Evolutionary conservation across 2,113 vertebrate species (phyloP), one percentile per base, ranked within the genome.

Genomic region (Gallinago media): DNA sequence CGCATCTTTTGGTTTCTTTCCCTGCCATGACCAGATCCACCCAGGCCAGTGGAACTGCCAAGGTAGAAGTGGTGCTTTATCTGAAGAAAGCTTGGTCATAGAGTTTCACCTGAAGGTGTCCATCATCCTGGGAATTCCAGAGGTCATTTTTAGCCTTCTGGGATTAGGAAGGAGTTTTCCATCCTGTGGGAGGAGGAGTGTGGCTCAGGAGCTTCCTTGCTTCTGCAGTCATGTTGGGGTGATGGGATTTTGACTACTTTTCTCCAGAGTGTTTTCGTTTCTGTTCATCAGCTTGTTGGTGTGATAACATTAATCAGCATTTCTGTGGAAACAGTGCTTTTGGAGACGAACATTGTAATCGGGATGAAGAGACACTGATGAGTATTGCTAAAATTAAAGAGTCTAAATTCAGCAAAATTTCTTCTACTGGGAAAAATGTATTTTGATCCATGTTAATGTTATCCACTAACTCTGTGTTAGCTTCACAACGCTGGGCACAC

Each of bases 331-430:
- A 89, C 65, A 93, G 88, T 97, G 90, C 94, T 96, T 95, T 94
- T 88, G 83, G 76, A 89, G 76, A 88, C 1, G 13, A 97, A 94
- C 88, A 81, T 96, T 96, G 92, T 92, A 96, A 97, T 96, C 94
- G 93, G 80, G 76, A 91, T 94, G 92, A 96, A 96, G 95, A 96
- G 96, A 81, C 49, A 63, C 73, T 97, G 96, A 97, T 96, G 85
- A 94, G 52, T 68, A 72, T 36, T 89, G 79, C 95, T 91, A 94
- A 96, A 97, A 96, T 95, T 93, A 91, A 93, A 47, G 88, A 86
- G 38, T 36, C 83, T 94, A 93, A 96, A 95, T 93, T 90, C 90
- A 91, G 83, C 91, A 96, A 49, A 93, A 95, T 75, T 23, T 17
- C 49, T 91, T 92, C 77, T n/a, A 17, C 49, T 74, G 68, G 36